A percentile compares a stretch with the other conserved stretches of the same genome.
Conservation (phyloP, 2,797 vertebrate genomes). For the Macroramphosus scolopax region DNA sequence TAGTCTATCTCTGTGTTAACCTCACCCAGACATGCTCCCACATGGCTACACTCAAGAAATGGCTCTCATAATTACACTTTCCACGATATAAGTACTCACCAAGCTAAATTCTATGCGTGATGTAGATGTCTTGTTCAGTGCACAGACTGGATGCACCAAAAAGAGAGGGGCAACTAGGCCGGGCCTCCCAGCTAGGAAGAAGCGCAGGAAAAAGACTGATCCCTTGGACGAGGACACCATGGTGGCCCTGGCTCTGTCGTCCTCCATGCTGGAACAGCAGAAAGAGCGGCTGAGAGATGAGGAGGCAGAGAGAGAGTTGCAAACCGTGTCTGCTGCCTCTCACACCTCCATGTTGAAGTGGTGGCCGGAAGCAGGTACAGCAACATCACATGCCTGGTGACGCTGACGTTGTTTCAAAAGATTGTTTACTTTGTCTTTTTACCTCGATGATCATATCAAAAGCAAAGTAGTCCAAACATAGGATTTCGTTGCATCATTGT, state of each 20-base stretch:
- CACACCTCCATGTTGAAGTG: conserved; percentile 40
- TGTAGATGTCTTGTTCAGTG: conserved; percentile 39
- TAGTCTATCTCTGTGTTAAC: too few relatives aligned
- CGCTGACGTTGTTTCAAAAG: too few relatives aligned
- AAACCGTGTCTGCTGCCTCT: conserved; percentile 13
- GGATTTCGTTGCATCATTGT: too few relatives aligned
- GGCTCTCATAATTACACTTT: too few relatives aligned
- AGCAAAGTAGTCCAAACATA: too few relatives aligned
- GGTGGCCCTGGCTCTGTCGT: conserved; percentile 90
- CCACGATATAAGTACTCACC: too few relatives aligned
- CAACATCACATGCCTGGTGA: not conserved
- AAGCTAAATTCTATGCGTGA: too few relatives aligned
- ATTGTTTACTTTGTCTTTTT: too few relatives aligned
- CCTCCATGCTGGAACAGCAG: conserved; percentile 83
- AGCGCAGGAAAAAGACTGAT: conserved; percentile 72
- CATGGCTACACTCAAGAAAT: too few relatives aligned
- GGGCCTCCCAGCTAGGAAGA: conserved; percentile 68
- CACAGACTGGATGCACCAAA: conserved; percentile 62
- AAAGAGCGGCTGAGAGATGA: conserved; percentile 23
- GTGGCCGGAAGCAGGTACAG: conserved; percentile 59
- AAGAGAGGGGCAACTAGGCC: conserved; percentile 71
- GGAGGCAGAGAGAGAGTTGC: conserved; percentile 15
- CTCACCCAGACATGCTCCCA: too few relatives aligned
- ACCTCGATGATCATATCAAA: too few relatives aligned
- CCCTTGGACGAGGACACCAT: conserved; percentile 82